Base-by-base conservation (phyloP, 2,113 vertebrate genomes). In the Planiliza haematocheilus region DNA sequence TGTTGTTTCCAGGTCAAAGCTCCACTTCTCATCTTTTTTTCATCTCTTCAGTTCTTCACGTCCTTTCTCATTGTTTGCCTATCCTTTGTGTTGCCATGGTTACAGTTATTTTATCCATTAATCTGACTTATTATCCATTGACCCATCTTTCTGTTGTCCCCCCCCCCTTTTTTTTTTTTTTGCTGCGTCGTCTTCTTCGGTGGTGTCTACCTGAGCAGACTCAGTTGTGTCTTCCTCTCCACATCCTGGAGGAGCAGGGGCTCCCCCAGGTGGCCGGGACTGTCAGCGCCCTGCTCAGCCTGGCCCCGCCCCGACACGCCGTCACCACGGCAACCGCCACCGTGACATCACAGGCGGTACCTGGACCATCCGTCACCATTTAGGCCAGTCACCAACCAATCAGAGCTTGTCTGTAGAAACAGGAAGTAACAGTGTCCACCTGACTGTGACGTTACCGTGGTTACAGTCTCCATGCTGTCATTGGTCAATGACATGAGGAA, bases 191-290 rank as follows among this genome's bases (percentile, higher is more conserved):
- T 65, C 59, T 74, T 80, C 70, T 38, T 79, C 74, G 77, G 72
- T 81, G 70, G 49, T 74, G 71, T 87, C 1, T 38, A 7, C 78
- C 48, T 77, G 66, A 91, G 76, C 89, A 99, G 97, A 96, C 93
- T 86, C 95, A 95, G 89, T 94, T 99, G 89, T 99, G 98, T 93
- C 96, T 99, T 89, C 97, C 98, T 89, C 96, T 97, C 37, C 97
- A 99, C 94, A 98, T 99, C 93, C 95, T 99, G 95, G 97, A 99
- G 95, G 97, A 98, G 92, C 95, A 94, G 81, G 97, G 98, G 84
- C 92, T 99, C 93, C 90, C 95, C 87, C 96, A 96, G 93, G 96
- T 99, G 82, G 96, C 97, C 9, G 93, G 93, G 81, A 99, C 97
- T 4, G 96, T 99, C 46, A 89, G 94, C 66, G 95, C 96, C 16